Base-by-base conservation (phyloP, 2,113 vertebrate genomes). In the Tringa solitaria region DNA sequence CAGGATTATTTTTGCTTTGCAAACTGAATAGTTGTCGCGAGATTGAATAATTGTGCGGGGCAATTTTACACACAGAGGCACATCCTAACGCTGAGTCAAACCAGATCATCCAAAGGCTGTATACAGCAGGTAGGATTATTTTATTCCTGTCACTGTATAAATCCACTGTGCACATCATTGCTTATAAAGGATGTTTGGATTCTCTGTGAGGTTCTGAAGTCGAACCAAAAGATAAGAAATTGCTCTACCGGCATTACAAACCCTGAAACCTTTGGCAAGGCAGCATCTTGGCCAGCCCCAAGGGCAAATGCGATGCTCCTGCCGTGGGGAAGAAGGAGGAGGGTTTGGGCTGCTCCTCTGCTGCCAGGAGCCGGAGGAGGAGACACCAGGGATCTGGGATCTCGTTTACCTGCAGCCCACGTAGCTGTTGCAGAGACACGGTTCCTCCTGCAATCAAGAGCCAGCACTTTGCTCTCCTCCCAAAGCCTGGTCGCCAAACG, bases 1-100 rank as follows among this genome's bases (percentile, higher is more conserved):
- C 96, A 96, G 81, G 97, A 96, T 97, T 97, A 97, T 95, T 97
- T 97, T 97, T 97, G 97, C 97, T 98, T 97, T 97, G 96, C 97
- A 96, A 98, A 97, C 97, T 96, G 91, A 96, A 97, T 93, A 91
- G 97, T 96, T 98, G 96, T 84, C 94, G 84, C 54, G 88, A 96
- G 97, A 96, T 96, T 97, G 97, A 94, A 98, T 97, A 97, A 97
- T 97, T 97, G 93, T 78, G 80, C 15, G 21, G 96, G 96, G 96
- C 91, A 97, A 96, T 97, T 97, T 97, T 75, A 41, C 69, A 48
- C 1, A 2, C 63, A 94, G 92, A 94, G 92, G 89, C 96, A 91
- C 80, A 75, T 32, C 16, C 51, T 54, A 81, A 67, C 24, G 60
- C 84, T 27, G 79, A 87, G 88, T 73, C 37, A 81, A 92, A 57